These are phyloP conservation scores for Tetragonisca angustula DNA, from an alignment of 2,888 invertebrate species.

Conservation along the genomic window DNA sequence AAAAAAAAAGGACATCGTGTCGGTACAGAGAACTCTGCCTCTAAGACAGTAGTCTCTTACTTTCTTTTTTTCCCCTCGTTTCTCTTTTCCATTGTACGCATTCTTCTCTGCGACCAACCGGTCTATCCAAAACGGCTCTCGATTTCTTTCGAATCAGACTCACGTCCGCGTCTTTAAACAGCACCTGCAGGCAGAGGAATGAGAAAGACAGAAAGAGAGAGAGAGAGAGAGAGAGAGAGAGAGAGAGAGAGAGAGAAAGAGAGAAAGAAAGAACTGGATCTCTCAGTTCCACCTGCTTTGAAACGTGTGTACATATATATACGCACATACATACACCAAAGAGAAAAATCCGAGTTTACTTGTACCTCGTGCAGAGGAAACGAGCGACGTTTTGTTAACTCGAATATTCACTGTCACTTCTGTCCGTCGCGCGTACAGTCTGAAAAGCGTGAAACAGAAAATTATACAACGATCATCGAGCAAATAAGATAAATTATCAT, in stretches of 20 bases:
- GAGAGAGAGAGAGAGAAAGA: constrained; percentile 43
- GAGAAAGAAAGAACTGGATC: constrained; percentile 67
- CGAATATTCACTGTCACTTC: not conserved
- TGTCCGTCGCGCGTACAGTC: not conserved
- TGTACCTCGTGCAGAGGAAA: constrained; percentile 6
- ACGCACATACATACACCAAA: constrained; percentile 49
- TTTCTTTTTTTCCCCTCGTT: not conserved
- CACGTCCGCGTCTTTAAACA: constrained; percentile 68
- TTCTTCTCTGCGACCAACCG: constrained; percentile 47
- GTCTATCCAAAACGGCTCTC: constrained; percentile 50
- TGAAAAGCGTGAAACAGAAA: not conserved
- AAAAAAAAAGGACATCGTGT: not conserved
- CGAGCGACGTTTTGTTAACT: not conserved
- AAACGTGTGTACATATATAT: constrained; percentile 60
- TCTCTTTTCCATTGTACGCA: constrained; percentile 1
- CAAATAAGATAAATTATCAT: too few relatives aligned
- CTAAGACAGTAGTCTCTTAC: not conserved
- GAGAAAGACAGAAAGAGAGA: not conserved
- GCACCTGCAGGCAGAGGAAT: constrained; percentile 71
- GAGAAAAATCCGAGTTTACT: constrained; percentile 52
- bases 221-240: constrained; percentile 50
- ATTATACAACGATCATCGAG: not conserved
- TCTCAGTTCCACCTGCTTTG: constrained; percentile 75
- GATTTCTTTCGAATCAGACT: constrained; percentile 64
- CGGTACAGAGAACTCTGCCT: not conserved